Evolutionary conservation across 2,113 vertebrate genomes (phyloP).

Genomic region (Scatophagus argus): DNA sequence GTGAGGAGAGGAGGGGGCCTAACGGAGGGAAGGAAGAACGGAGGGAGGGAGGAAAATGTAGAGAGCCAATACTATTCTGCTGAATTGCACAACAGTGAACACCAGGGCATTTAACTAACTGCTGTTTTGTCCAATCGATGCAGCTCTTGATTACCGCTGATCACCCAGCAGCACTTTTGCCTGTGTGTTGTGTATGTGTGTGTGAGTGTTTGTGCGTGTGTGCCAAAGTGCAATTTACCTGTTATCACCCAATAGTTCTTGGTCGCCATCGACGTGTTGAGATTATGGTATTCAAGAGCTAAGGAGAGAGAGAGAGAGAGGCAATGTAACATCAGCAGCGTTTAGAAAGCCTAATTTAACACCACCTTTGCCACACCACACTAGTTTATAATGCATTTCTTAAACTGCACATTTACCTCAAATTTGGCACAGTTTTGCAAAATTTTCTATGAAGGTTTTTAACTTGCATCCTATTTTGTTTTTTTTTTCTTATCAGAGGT

Average conservation of each 20-base stretch:
- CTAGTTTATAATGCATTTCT: background rate
- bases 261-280: conserved; percentile 93
- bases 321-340: background rate
- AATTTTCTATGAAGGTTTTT: background rate
- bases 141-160: conserved; percentile 44
- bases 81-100: conserved; percentile 46
- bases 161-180: conserved; percentile 30
- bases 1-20: background rate
- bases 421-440: background rate
- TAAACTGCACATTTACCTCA: too few relatives aligned
- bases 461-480: background rate
- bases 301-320: conserved; percentile 40
- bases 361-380: background rate
- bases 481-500: too few relatives aligned
- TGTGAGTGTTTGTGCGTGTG: background rate
- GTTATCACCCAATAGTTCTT: conserved; percentile 97
- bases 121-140: conserved; percentile 64
- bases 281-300: conserved; percentile 97
- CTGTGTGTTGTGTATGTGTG: background rate
- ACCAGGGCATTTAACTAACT: conserved; percentile 52
- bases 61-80: conserved; percentile 51
- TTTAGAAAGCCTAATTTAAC: background rate
- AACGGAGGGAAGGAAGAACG: background rate
- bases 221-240: conserved; percentile 82
- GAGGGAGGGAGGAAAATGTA: background rate